Conservation (phyloP, 2,113 vertebrate species). For the Crotalus helleri region DNA sequence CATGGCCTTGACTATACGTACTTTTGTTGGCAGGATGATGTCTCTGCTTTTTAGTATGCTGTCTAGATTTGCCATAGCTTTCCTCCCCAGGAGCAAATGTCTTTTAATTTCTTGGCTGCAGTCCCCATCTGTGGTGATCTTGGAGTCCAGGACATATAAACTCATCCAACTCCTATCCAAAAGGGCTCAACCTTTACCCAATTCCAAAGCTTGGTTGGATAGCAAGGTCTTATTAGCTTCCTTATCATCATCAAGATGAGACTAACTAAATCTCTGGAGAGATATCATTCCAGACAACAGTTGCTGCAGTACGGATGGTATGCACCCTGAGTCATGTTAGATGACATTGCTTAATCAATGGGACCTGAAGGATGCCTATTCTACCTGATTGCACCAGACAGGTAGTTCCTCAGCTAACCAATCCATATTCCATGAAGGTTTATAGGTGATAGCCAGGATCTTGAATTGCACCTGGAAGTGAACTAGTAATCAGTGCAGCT, state of each 20-base stretch:
- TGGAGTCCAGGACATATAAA: not conserved
- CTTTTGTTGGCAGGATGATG: no score
- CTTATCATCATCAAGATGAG: not conserved
- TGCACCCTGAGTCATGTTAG: not conserved
- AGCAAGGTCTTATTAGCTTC: not conserved
- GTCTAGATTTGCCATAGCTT: no score
- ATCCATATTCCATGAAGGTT: not conserved
- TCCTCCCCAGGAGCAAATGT: no score
- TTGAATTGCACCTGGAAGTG: not conserved
- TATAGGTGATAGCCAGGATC: not conserved
- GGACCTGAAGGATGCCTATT: not conserved
- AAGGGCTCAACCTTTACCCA: not conserved
- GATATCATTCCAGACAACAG: not conserved
- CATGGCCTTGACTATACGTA: no score
- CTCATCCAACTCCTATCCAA: not conserved
- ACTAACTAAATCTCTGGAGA: not conserved
- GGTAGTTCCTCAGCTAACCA: not conserved
- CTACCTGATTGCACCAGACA: not conserved
- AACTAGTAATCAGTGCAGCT: not conserved
- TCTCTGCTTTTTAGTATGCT: no score
- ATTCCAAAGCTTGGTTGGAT: not conserved
- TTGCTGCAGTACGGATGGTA: not conserved
- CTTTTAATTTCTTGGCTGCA: no score
- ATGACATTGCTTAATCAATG: not conserved
- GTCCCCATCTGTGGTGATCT: no score